These are phyloP conservation scores for Protosalanx chinensis DNA, from an alignment of 2,797 vertebrate species.

Conservation along the genomic window DNA sequence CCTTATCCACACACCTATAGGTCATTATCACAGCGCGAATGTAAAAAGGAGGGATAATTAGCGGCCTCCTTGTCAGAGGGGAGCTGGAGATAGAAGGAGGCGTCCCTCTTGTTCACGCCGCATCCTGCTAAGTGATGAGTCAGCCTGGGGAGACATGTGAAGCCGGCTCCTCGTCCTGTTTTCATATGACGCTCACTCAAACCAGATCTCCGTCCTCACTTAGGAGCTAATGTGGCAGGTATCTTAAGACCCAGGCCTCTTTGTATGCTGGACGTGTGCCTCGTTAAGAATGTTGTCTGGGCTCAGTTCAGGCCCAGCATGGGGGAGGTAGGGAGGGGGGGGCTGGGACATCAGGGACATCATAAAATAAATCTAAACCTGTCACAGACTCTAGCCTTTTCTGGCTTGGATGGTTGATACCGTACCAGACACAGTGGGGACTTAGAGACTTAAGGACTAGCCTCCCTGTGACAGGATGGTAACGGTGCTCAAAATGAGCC, in stretches of 20 bases:
- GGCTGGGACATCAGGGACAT: not conserved
- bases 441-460: not conserved
- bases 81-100: slow-evolving; percentile 28
- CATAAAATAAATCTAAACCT: not conserved
- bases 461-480: not conserved
- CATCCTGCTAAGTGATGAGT: slow-evolving; percentile 37
- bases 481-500: not conserved
- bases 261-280: not conserved
- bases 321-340: not conserved
- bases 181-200: slow-evolving; percentile 16
- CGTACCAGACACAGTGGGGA: not conserved
- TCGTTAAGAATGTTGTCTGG: not conserved
- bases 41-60: slow-evolving; percentile 55
- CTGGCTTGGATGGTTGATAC: not conserved
- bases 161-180: slow-evolving; percentile 27
- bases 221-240: not conserved
- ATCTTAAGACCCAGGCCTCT: not conserved
- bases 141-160: slow-evolving; percentile 12
- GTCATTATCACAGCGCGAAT: slow-evolving; percentile 43
- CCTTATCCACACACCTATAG: slow-evolving; percentile 40
- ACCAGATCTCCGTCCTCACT: not conserved
- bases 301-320: not conserved
- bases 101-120: slow-evolving; percentile 37
- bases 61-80: slow-evolving; percentile 32
- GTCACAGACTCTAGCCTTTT: not conserved